Base-by-base conservation (phyloP, 2,888 invertebrate genomes). In the Nebria salina region DNA sequence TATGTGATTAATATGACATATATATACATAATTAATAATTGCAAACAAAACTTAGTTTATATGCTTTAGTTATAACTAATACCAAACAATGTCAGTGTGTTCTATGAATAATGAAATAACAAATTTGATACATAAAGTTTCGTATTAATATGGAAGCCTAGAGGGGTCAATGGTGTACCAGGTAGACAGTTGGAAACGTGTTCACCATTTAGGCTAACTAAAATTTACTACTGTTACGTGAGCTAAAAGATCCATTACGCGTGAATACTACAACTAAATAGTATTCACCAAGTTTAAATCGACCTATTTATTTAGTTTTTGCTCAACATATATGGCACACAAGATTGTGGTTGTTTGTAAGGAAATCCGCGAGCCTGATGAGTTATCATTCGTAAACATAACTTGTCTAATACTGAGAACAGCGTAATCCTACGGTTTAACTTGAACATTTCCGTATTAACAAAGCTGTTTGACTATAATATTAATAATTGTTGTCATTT, bases 81-180 rank as follows among this genome's bases (percentile, higher is more conserved):
- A 54, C 54, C 8, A 54, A 34, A 34, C 13, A 54, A 54, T 13
- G 54, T 11, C 54, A 54, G 54, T 11, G 54, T 54, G 13, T 54
- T 54, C 54, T 8, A 54, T 54, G 54, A 54, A 54, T 54, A 54
- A 54, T 54, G 54, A 54, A 54, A 13, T 13, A 54, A 8, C 54
- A 54, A 54, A 54, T 54, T 54, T 54, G 54, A 54, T 54, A 54
- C 54, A 54, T 54, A 54, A 54, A 54, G 54, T 54, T 54, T 54
- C 4, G 54, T 13, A 54, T 8, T 13, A 54, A 11, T 1, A 54
- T 54, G 54, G 54, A 54, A 13, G 54, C 11, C 54, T 54, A 2
- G 54, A 54, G 7, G 54, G 54, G 54, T 54, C 54, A 13, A 7
- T 5, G 13, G 13, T 7, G 4, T 13, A 54, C 54, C 54, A 54